Conservation (phyloP, 2,888 invertebrate species). For the Callyntrura sp. region DNA sequence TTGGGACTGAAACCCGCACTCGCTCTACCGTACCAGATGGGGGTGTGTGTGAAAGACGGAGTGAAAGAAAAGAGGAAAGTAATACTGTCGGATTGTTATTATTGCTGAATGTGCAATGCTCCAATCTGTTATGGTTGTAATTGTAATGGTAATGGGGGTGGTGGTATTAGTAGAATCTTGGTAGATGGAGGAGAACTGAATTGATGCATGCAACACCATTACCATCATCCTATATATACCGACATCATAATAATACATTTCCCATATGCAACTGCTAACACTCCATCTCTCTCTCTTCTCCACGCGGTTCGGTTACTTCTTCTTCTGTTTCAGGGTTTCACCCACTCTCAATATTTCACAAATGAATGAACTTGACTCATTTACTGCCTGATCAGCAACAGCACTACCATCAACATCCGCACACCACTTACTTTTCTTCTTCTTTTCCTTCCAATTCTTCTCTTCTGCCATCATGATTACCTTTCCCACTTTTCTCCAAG, state of each 20-base stretch:
- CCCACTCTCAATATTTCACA: constrained; percentile 72
- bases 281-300: background rate
- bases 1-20: constrained; percentile 15
- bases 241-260: constrained; percentile 14
- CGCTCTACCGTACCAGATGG: constrained; percentile 21
- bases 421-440: constrained; percentile 25
- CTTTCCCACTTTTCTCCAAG: constrained; percentile 48
- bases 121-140: constrained; percentile 46
- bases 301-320: background rate
- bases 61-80: constrained; percentile 38
- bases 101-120: constrained; percentile 64
- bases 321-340: constrained; percentile 14
- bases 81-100: constrained; percentile 46
- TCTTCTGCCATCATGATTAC: constrained; percentile 50
- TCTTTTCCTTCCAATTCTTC: constrained; percentile 4
- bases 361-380: constrained; percentile 75
- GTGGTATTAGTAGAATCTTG: background rate
- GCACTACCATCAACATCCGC: constrained; percentile 23
- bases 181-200: constrained; percentile 23
- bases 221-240: background rate
- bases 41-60: background rate
- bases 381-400: constrained; percentile 74
- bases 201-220: constrained; percentile 48
- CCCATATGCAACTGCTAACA: constrained; percentile 26
- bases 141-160: constrained; percentile 33